Evolutionary conservation across 2,113 vertebrate genomes (phyloP), one percentile per base, ranked within the genome.

Genomic region (Osmerus mordax): DNA sequence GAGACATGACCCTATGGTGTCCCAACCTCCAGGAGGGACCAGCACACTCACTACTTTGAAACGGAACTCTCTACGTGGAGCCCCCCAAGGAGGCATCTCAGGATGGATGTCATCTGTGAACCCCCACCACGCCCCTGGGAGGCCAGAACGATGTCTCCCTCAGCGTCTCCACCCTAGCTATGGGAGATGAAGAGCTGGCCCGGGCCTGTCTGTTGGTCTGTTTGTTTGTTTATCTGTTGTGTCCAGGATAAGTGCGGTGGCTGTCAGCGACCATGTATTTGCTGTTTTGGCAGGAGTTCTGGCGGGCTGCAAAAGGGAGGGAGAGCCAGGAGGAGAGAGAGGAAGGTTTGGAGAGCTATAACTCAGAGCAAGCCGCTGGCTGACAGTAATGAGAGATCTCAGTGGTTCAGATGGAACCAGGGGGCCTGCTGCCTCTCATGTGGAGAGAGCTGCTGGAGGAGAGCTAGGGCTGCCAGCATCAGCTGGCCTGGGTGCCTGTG

Each of bases 381-480:
- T 71, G 78, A 81, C 81, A 84, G 70, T 74, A 81, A 78, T 69
- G 79, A 84, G 77, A 75, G 74, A 70, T 70, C 63, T 75, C 73
- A 65, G 60, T 64, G 32, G 41, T 63, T 75, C 62, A 47, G 25
- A n/a, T 53, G 67, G 14, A 15, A 47, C n/a, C 66, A 23, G 41
- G 58, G 52, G 21, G 55, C 56, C 69, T 53, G 41, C 21, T 19
- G 62, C 51, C 70, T 72, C 61, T 72, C 41, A 55, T 66, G 52
- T 72, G 71, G 61, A 56, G 52, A 73, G 32, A 28, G 19, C 56
- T 51, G 56, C 58, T 51, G 18, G n/a, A 11, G 19, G 18, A 36
- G 32, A 32, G 15, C 7, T 32, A 28, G 67, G 15, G 4, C 18
- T 56, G 32, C 14, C 21, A 15, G 21, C 15, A 53, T 53, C 29